Evolutionary conservation across 2,888 invertebrate species (phyloP).

Genomic region (Heliconius ismenius): DNA sequence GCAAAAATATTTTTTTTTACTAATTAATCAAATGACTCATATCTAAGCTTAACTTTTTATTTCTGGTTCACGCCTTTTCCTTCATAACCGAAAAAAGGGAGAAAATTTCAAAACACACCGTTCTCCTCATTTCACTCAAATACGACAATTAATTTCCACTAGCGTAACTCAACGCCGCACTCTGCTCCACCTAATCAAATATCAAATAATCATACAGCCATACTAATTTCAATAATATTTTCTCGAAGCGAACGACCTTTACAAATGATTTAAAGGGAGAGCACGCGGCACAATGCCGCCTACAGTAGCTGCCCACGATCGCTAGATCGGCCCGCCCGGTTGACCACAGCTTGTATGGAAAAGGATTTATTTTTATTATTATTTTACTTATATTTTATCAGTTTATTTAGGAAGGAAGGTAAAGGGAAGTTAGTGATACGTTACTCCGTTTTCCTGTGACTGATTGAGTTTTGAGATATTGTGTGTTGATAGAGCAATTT

Average conservation of each 20-base stretch:
- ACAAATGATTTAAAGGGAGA: slow-evolving; percentile 41
- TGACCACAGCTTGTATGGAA: slow-evolving; percentile 52
- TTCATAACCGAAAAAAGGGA: neutral
- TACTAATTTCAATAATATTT: slow-evolving; percentile 32
- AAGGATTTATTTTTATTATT: slow-evolving; percentile 46
- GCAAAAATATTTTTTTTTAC: too few species aligned
- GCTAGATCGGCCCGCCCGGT: slow-evolving; percentile 77
- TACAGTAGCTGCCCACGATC: slow-evolving; percentile 77
- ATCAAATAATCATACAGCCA: neutral
- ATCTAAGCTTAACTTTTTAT: too few species aligned
- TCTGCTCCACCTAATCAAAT: neutral
- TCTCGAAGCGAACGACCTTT: slow-evolving; percentile 40
- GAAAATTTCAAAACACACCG: neutral
- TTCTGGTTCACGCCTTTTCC: too few species aligned
- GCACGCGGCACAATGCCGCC: slow-evolving; percentile 67
- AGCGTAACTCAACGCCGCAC: neutral
- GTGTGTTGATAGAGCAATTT: too few species aligned
- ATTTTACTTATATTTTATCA: neutral
- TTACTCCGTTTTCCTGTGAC: neutral
- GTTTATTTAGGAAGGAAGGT: too few species aligned
- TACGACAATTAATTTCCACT: neutral
- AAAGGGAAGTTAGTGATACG: neutral
- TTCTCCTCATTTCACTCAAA: neutral
- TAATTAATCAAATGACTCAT: too few species aligned
- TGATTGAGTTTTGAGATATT: too few species aligned